Conservation (phyloP, 2,888 invertebrate species). For the Tachina grossa region DNA sequence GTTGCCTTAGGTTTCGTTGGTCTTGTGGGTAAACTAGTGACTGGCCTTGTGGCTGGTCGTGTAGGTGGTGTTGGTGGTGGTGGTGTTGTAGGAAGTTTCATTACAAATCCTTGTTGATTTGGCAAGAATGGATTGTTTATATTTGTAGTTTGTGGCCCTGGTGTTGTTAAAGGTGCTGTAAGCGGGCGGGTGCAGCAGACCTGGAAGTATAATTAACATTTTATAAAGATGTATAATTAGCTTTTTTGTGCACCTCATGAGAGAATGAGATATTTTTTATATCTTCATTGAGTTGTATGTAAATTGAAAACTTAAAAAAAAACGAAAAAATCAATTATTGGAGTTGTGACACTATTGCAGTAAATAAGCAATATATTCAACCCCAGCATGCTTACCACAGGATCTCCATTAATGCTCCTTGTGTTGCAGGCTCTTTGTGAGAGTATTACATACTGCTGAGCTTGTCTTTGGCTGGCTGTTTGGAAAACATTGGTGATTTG, state of each 20-base stretch:
- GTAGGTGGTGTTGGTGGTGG: conserved; percentile 59
- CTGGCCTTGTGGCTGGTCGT: conserved; percentile 34
- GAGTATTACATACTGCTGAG: conserved; percentile 77
- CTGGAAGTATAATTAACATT: conserved; percentile 67
- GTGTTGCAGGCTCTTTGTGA: conserved; percentile 80
- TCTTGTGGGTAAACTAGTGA: conserved; percentile 20
- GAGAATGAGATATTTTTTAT: too few relatives aligned
- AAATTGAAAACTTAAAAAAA: too few relatives aligned
- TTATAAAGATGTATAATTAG: too few relatives aligned
- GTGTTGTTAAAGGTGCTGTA: conserved; percentile 4
- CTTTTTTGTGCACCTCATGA: too few relatives aligned
- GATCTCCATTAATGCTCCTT: conserved; percentile 78
- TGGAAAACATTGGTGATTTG: conserved; percentile 77
- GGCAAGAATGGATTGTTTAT: conserved; percentile 26
- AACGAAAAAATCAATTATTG: too few relatives aligned
- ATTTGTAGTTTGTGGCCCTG: conserved; percentile 11
- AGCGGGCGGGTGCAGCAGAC: conserved; percentile 79
- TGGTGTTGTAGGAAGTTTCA: conserved; percentile 10
- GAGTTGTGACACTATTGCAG: too few relatives aligned
- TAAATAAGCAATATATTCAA: too few relatives aligned
- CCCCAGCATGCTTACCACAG: conserved; percentile 76
- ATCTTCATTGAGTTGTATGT: too few relatives aligned
- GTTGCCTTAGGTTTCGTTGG: conserved; percentile 45
- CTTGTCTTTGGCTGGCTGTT: conserved; percentile 73
- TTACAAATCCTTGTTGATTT: conserved; percentile 24